Evolutionary conservation across 2,888 invertebrate species (phyloP).

Genomic region (Stenolophus ochropezus): DNA sequence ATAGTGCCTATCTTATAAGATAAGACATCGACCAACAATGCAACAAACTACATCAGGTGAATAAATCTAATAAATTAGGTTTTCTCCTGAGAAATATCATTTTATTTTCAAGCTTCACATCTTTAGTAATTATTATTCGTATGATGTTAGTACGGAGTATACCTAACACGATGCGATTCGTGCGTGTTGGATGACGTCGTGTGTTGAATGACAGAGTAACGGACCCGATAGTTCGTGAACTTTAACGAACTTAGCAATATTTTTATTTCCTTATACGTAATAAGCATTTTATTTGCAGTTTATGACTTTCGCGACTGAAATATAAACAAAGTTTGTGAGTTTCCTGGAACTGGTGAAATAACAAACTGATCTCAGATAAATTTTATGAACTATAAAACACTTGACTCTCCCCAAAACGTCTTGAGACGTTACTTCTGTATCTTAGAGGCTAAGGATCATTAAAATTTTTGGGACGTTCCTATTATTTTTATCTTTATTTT

Average conservation of each 20-base stretch:
- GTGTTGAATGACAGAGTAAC: conserved; percentile 39
- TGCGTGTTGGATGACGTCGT: conserved; percentile 7
- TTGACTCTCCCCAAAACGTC: not conserved
- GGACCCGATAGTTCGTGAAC: conserved; percentile 34
- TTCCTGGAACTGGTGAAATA: not conserved
- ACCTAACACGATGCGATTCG: too few species aligned
- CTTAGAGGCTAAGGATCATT: not conserved
- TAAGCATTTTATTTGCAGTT: conserved; percentile 20
- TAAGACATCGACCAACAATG: too few species aligned
- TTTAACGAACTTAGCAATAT: conserved; percentile 35
- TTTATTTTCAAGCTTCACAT: too few species aligned
- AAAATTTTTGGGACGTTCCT: not conserved
- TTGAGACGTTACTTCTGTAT: not conserved
- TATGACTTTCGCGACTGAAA: conserved; percentile 13
- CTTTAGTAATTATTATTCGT: too few species aligned
- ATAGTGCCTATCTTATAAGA: too few species aligned
- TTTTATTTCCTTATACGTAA: conserved; percentile 39
- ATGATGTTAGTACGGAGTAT: too few species aligned
- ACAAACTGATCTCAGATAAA: not conserved
- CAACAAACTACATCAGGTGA: too few species aligned
- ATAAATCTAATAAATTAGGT: too few species aligned
- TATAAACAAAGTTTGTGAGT: conserved; percentile 16
- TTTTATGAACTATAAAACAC: not conserved
- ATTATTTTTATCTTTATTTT: not conserved
- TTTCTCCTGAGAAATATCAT: too few species aligned